Percentiles rank a stretch among this genome's conserved stretches.
Evolutionary conservation across 1,140 invertebrate species (phyloP).

Genomic region (Hycleus phaleratus): DNA sequence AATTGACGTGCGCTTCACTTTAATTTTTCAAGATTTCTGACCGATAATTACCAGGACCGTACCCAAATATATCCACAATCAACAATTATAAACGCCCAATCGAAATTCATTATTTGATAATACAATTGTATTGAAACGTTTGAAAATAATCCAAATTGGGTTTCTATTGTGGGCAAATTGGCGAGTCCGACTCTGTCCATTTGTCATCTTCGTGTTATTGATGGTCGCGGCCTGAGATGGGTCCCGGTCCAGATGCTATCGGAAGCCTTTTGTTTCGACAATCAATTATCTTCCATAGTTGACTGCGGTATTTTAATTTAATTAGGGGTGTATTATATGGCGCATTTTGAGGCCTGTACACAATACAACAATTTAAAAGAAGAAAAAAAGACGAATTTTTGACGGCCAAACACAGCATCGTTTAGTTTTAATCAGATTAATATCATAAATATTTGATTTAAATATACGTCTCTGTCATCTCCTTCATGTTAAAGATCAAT

Average conservation of each 20-base stretch:
- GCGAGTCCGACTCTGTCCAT: constrained; percentile 17
- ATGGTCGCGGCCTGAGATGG: constrained; percentile 23
- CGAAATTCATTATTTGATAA: no score
- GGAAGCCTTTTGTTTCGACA: constrained; percentile 36
- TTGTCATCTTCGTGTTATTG: constrained; percentile 35
- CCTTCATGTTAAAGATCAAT: neutral
- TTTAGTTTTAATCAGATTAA: constrained; percentile 23
- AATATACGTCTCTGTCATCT: constrained; percentile 20
- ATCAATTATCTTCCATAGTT: constrained; percentile 34
- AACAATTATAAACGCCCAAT: no score
- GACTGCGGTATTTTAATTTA: constrained; percentile 36
- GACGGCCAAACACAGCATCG: neutral
- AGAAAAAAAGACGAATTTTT: neutral
- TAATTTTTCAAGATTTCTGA: constrained; percentile 21
- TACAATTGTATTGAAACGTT: no score
- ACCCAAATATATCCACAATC: neutral
- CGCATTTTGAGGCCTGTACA: constrained; percentile 14
- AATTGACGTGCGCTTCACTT: constrained; percentile 33
- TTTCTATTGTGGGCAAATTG: neutral
- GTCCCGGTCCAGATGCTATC: constrained; percentile 30
- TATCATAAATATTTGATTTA: constrained; percentile 20
- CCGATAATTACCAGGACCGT: constrained; percentile 23
- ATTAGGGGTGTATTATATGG: constrained; percentile 31
- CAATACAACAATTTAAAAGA: neutral
- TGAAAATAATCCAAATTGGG: no score